Evolutionary conservation across 1,140 invertebrate genomes (phyloP), one percentile per base, ranked within the genome.

Genomic region (Drosophila lacteicornis): DNA sequence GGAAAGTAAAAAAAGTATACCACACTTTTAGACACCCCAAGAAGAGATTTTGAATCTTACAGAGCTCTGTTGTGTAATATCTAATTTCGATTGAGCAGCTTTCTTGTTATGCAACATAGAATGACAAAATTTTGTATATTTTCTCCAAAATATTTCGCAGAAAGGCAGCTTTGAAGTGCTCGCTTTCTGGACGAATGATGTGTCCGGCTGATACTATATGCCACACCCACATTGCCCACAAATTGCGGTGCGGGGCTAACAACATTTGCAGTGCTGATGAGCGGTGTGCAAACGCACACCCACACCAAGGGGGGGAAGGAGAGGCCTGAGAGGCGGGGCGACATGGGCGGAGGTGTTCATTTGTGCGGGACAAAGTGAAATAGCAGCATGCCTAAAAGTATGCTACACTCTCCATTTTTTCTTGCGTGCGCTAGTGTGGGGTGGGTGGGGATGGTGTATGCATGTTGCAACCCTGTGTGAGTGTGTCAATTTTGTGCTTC

Each of bases 341-440:
- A 55, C 38, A 43, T 66, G 63, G 59, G 59, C 50, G 66, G 58
- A 90, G 85, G 84, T 88, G 84, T 88, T 88, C 84, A 88, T 88
- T 88, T 88, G 84, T 84, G 80, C 78, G 80, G 69, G 81, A 68
- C 81, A 90, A 88, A 88, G 81, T 85, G 84, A 88, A 90, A 88
- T 90, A 84, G 84, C 84, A 90, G 75, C 85, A 90, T 90, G 81
- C 84, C 84, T 90, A 85, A 88, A 85, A 88, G 84, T 84, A 90
- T 90, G 81, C 85, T 79, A 75, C 70, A 63, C 60, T 69, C 66
- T 46, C 70, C 3, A 19, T 42, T 62, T 80, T 84, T 74, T 65
- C 67, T 59, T 67, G 49, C 53, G 65, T 78, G 66, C 55, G 58
- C 55, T 47, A 56, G 38, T 51, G 47, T 30, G 27, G 27, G 27